Percentiles rank a stretch among this genome's conserved stretches.
These are phyloP conservation scores for Ornithorhynchus anatinus DNA, from an alignment of 2,113 vertebrate species.

Conservation along the genomic window DNA sequence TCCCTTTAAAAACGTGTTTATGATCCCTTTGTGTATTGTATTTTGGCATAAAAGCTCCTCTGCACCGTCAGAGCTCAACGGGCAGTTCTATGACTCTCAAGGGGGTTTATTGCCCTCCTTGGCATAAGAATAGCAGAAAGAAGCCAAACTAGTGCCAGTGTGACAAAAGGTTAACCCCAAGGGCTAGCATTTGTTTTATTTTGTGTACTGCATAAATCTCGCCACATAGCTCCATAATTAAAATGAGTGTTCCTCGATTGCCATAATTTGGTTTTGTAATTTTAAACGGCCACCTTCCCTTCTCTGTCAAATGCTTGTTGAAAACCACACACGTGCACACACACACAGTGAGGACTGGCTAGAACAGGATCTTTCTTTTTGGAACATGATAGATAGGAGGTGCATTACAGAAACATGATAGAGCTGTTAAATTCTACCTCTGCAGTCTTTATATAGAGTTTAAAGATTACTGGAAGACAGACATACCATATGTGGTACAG, in stretches of 20 bases:
- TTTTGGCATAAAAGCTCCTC: conserved; percentile 70
- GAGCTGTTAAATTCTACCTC: too few species aligned
- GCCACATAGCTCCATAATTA: background rate
- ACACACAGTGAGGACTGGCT: too few species aligned
- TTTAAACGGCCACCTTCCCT: background rate
- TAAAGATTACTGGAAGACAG: too few species aligned
- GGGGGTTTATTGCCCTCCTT: conserved; percentile 70
- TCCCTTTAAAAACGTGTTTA: conserved; percentile 67
- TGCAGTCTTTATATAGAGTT: too few species aligned
- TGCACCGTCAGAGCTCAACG: conserved; percentile 32
- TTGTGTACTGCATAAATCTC: conserved; percentile 58
- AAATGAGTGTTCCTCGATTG: conserved; percentile 21
- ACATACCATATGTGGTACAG: too few species aligned
- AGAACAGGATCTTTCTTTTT: too few species aligned
- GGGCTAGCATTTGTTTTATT: conserved; percentile 33
- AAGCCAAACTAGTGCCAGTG: conserved; percentile 49
- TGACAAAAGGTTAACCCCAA: conserved; percentile 55
- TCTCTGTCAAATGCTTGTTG: too few species aligned
- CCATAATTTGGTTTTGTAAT: background rate
- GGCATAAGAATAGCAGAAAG: conserved; percentile 67
- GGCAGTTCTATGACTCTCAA: conserved; percentile 54
- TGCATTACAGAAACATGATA: too few species aligned
- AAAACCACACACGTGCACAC: background rate
- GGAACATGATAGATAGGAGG: too few species aligned
- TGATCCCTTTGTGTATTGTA: conserved; percentile 70